Evolutionary conservation across 2,888 invertebrate genomes (phyloP).

Genomic region (Girardia tigrina): DNA sequence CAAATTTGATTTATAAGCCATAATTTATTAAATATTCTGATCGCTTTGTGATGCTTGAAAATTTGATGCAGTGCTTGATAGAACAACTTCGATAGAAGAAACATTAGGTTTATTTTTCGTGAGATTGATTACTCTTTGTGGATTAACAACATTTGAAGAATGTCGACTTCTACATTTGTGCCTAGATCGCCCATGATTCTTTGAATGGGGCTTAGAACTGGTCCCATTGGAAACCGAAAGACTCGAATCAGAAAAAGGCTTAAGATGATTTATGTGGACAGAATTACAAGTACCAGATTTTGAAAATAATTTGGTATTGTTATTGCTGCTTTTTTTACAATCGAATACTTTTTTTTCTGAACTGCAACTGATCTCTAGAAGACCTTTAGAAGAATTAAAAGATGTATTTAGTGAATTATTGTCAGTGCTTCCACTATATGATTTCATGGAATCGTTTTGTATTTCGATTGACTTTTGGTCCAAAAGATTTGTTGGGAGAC

Average conservation of each 20-base stretch:
- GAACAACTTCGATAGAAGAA: neutral
- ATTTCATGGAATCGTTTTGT: neutral
- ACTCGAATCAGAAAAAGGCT: neutral
- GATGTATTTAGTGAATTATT: neutral
- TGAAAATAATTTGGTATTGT: neutral
- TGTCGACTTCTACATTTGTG: neutral
- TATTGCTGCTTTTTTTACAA: neutral
- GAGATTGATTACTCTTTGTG: neutral
- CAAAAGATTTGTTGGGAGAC: neutral
- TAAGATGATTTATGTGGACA: neutral
- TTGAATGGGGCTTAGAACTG: neutral
- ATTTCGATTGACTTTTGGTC: neutral
- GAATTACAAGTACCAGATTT: neutral
- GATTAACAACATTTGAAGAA: neutral
- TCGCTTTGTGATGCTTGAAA: neutral
- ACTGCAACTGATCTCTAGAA: neutral
- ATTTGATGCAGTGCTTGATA: neutral
- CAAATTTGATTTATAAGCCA: too few species aligned
- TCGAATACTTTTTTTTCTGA: neutral
- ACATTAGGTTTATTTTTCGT: neutral
- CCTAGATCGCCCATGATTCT: neutral
- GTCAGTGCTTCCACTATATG: neutral
- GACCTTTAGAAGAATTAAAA: neutral
- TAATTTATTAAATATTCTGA: neutral
- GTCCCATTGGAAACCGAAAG: constrained; percentile 11